phyloP scores from a whole-genome alignment of 2,113 vertebrate genomes.

The Potamarius usumacintae region DNA sequence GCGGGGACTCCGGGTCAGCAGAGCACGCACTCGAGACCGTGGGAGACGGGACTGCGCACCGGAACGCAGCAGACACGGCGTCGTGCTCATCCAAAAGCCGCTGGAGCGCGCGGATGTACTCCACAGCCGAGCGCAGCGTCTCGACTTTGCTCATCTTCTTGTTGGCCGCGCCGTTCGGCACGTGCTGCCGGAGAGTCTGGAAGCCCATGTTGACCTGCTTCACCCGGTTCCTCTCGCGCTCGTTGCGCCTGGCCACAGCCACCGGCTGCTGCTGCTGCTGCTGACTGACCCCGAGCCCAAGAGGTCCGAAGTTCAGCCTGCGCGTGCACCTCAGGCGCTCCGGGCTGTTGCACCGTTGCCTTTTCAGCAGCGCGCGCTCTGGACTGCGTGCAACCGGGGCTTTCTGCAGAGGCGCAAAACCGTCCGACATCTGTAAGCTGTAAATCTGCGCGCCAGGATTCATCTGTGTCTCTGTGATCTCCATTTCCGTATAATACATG shows the following conservation, averaged over 20 bases:
- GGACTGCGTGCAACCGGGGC: not conserved
- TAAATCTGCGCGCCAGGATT: constrained; percentile 27
- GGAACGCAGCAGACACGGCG: constrained; percentile 68
- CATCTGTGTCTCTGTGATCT: constrained; percentile 44
- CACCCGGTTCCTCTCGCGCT: constrained; percentile 84
- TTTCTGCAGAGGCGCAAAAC: not conserved
- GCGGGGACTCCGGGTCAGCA: constrained; percentile 65
- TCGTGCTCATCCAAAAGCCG: constrained; percentile 79
- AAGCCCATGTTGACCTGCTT: constrained; percentile 85
- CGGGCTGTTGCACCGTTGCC: constrained; percentile 68
- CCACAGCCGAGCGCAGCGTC: constrained; percentile 83
- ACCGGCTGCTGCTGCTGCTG: constrained; percentile 59
- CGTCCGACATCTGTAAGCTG: constrained; percentile 43
- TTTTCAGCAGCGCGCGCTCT: constrained; percentile 43
- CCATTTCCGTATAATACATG: constrained; percentile 48
- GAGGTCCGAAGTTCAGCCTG: constrained; percentile 68
- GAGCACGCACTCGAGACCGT: constrained; percentile 48
- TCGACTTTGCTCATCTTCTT: constrained; percentile 89
- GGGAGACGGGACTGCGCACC: constrained; percentile 60
- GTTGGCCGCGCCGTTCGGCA: constrained; percentile 80
- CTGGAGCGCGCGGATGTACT: constrained; percentile 85
- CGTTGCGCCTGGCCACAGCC: constrained; percentile 81
- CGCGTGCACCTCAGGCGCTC: constrained; percentile 78
- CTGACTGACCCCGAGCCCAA: constrained; percentile 52
- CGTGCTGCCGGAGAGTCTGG: constrained; percentile 82